These are phyloP conservation scores for Lycophotia porphyrea DNA, from an alignment of 2,888 invertebrate species.

Conservation along the genomic window DNA sequence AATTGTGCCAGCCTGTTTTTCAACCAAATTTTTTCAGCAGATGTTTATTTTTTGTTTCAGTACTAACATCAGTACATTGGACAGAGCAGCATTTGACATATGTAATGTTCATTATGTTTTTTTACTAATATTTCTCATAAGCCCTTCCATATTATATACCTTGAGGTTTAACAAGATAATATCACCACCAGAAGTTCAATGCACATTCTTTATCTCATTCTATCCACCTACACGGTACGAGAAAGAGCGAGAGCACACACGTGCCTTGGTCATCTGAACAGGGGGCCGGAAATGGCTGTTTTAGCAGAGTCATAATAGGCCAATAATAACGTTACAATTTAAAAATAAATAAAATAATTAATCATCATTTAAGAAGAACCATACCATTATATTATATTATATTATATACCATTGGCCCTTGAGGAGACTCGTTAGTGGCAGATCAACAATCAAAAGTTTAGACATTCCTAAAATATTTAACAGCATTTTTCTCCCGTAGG, in stretches of 20 bases:
- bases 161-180: neutral
- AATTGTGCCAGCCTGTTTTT: neutral
- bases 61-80: conserved; percentile 68
- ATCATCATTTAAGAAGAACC: too few relatives aligned
- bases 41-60: conserved; percentile 69
- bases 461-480: too few relatives aligned
- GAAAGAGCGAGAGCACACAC: neutral
- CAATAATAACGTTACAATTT: too few relatives aligned
- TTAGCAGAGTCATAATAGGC: too few relatives aligned
- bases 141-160: neutral
- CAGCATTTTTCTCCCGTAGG: too few relatives aligned
- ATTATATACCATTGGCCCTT: too few relatives aligned
- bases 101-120: conserved; percentile 57
- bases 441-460: too few relatives aligned
- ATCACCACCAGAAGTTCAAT: neutral
- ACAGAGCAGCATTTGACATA: conserved; percentile 77
- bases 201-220: neutral
- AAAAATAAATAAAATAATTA: too few relatives aligned
- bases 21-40: neutral
- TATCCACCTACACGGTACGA: neutral
- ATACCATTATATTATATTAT: too few relatives aligned
- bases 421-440: too few relatives aligned
- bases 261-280: too few relatives aligned
- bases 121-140: neutral
- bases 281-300: too few relatives aligned